Evolutionary conservation across 2,888 invertebrate species (phyloP), one percentile per base, ranked within the genome.

Genomic region (Patella caerulea): DNA sequence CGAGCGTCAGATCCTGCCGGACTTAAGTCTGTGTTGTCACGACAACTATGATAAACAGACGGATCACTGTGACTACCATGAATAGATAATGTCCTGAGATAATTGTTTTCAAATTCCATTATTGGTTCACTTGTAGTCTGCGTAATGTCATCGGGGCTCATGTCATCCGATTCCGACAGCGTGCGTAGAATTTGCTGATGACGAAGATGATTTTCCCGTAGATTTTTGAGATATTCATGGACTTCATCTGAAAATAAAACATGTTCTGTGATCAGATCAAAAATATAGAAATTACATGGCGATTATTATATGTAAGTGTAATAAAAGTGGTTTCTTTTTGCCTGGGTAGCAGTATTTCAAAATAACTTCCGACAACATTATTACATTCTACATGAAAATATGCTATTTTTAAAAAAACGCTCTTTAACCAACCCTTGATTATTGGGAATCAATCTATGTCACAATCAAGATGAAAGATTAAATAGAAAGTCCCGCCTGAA

Each of bases 41-140:
- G 81, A 78, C 83, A 85, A 74, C 80, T 85, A 73, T 85, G 86
- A 82, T 86, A 87, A 70, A 87, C 81, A 78, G 85, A 85, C 45
- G 86, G 86, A 78, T 88, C 87, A 84, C 87, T 88, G 74, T 83
- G 83, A 79, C 86, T 86, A 34, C 81, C 80, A 34, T 76, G 76
- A 4, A 74, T 54, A 24, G 71, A 56, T 24, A 71, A 73, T 52
- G 74, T 72, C n/a, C 73, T 52, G 14, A 76, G 52, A 65, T 65
- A 65, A 53, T 73, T 74, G 59, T 65, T 24, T 54, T 76, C 76
- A 15, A 79, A 65, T 78, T 75, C 78, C 65, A 73, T 74, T 15
- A 74, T 59, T 34, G 74, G 74, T 71, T 74, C 77, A 59, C 78
- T 77, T 29, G 75, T 75, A 2, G 77, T 79, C 56, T 76, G 78